Base-by-base conservation (phyloP, 2,888 invertebrate genomes). In the Melipona beecheii region DNA sequence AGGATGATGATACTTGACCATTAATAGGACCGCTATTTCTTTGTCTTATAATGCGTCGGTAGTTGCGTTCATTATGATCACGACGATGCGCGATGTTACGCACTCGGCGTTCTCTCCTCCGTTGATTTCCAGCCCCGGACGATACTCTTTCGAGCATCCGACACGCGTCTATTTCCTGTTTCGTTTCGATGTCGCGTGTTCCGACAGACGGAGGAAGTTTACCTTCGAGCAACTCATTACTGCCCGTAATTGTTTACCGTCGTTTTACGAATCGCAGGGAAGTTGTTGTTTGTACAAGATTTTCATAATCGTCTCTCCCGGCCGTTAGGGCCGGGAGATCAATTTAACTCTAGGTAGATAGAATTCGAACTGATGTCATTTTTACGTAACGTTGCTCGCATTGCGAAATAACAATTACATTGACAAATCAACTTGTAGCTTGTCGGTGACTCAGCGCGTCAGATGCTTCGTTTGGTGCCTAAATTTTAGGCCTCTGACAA, bases 1-100 rank as follows among this genome's bases (percentile, higher is more conserved):
- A 95, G 86, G 65, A 71, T 84, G 68, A 75, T 75, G 79, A 84
- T 84, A 79, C 68, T 85, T 79, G 75, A 68, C 73, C 60, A 71
- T 84, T 84, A 84, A 84, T 84, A 74, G 83, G 31, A 54, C 68
- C 71, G 43, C 69, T 54, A 31, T 64, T 78, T 65, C 84, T 71
- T 84, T 84, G 84, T 84, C 84, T 84, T 77, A 73, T 70, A 62
- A 73, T 77, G 71, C 56, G 68, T n/a, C 56, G 62, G 54, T 64
- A 54, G 56, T 73, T 70, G 72, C 15, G 24, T 84, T 83, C 71
- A 83, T 84, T 83, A 84, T 77, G 56, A 36, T 31, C 50, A 49
- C 68, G 60, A 56, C 58, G 49, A 43, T 60, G 36, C 58, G 68
- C 31, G 62, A n/a, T 83, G 58, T 27, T 72, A 75, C 17, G 19